A percentile compares a stretch with the other conserved stretches of the same genome.
phyloP scores from a whole-genome alignment of 2,797 vertebrate species.

The Anguilla pacifica region DNA sequence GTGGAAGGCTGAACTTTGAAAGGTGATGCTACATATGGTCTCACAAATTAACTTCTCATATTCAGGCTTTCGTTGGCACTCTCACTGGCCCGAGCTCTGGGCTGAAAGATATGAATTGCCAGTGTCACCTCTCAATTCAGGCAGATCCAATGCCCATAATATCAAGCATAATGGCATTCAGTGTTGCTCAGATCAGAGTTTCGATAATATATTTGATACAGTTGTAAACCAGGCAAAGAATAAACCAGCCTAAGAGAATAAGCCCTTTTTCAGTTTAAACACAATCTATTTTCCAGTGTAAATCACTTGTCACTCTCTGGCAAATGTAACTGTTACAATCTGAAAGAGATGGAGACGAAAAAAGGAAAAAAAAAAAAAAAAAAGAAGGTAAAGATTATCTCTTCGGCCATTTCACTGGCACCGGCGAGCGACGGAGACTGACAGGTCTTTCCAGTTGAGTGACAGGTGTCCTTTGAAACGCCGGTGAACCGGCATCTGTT shows the following conservation, averaged over 20 bases:
- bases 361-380: conserved; percentile 69
- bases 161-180: conserved; percentile 81
- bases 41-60: conserved; percentile 32
- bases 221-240: conserved; percentile 85
- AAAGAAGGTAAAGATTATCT: conserved; percentile 97
- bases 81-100: conserved; percentile 62
- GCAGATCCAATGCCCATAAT: conserved; percentile 76
- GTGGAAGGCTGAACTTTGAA: conserved; percentile 58
- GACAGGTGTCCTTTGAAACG: conserved; percentile 99
- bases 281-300: conserved; percentile 86
- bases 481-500: conserved; percentile 92
- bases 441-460: conserved; percentile 97
- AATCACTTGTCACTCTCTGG: conserved; percentile 96
- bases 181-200: conserved; percentile 80
- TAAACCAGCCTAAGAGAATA: conserved; percentile 85
- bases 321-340: conserved; percentile 89
- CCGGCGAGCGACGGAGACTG: conserved; percentile 86
- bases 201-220: conserved; percentile 88
- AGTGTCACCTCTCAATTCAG: conserved; percentile 86
- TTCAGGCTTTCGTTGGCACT: conserved; percentile 26
- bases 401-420: conserved; percentile 89
- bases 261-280: conserved; percentile 80
- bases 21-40: conserved; percentile 54
- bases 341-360: conserved; percentile 72
- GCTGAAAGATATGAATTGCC: conserved; percentile 77